Percentiles rank a stretch among this genome's conserved stretches.
Evolutionary conservation across 2,888 invertebrate genomes (phyloP).

Genomic region (Orthosia incerta): DNA sequence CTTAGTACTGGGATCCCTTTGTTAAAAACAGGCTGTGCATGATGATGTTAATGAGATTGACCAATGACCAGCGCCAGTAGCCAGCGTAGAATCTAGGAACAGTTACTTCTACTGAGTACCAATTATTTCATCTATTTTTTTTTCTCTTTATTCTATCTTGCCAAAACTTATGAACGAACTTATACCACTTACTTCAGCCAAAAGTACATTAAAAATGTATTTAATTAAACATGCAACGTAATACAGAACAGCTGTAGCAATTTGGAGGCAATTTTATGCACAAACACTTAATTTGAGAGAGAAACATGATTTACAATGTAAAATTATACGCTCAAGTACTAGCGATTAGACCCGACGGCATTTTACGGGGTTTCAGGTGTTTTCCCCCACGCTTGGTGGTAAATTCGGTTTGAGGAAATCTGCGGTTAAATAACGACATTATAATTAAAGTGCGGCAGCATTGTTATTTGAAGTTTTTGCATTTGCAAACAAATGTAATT

Average conservation of each 20-base stretch:
- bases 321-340: conserved; percentile 34
- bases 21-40: too few relatives aligned
- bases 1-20: too few relatives aligned
- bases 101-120: too few relatives aligned
- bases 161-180: not conserved
- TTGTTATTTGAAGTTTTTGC: not conserved
- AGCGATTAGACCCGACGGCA: conserved; percentile 9
- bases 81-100: too few relatives aligned
- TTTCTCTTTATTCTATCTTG: not conserved
- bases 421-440: not conserved
- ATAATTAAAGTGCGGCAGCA: not conserved
- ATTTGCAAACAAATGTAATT: not conserved
- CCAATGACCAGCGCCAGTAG: too few relatives aligned
- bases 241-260: conserved; percentile 12
- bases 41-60: too few relatives aligned
- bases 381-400: conserved; percentile 2
- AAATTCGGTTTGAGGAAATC: not conserved
- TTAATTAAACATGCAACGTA: not conserved
- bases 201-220: not conserved
- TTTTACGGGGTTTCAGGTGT: conserved; percentile 8
- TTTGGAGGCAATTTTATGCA: not conserved
- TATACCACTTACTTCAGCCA: too few relatives aligned
- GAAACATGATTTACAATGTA: conserved; percentile 36
- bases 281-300: conserved; percentile 26
- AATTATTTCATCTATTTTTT: too few relatives aligned